Evolutionary conservation across 64 coral and sea anemone genomes (phyloP).

Genomic region (Astreopora myriophthalma): DNA sequence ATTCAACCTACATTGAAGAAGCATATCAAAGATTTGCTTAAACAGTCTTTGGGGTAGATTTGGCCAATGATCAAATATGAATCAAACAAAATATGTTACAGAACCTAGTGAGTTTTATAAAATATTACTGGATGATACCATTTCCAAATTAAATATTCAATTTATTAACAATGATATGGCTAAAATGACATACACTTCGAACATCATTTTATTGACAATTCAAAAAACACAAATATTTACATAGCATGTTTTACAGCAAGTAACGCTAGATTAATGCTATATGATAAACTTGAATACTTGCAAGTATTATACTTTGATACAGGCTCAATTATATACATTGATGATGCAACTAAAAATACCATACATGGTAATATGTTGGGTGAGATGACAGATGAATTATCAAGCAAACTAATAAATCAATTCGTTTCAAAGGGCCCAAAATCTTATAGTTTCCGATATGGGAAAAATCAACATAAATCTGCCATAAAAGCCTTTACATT

Average conservation of each 20-base stretch:
- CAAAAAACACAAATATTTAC: conserved; percentile 45
- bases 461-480: not conserved
- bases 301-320: conserved; percentile 16
- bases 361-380: not conserved
- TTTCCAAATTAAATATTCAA: not conserved
- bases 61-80: conserved; percentile 21
- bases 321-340: conserved; percentile 28
- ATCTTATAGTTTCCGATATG: conserved; percentile 52
- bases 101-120: conserved; percentile 7
- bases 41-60: conserved; percentile 22
- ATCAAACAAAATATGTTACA: conserved; percentile 35
- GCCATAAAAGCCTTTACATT: conserved; percentile 14
- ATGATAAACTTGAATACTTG: not conserved
- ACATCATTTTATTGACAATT: conserved; percentile 22
- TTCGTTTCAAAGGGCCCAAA: conserved; percentile 8
- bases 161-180: conserved; percentile 21
- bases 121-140: conserved; percentile 6
- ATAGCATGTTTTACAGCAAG: conserved; percentile 31
- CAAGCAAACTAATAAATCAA: not conserved
- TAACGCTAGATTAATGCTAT: conserved; percentile 35
- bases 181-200: not conserved
- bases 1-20: not conserved
- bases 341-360: not conserved
- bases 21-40: not conserved
- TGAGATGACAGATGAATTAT: not conserved